phyloP scores from a whole-genome alignment of 2,888 invertebrate genomes.

The Nomada goodeniana region DNA sequence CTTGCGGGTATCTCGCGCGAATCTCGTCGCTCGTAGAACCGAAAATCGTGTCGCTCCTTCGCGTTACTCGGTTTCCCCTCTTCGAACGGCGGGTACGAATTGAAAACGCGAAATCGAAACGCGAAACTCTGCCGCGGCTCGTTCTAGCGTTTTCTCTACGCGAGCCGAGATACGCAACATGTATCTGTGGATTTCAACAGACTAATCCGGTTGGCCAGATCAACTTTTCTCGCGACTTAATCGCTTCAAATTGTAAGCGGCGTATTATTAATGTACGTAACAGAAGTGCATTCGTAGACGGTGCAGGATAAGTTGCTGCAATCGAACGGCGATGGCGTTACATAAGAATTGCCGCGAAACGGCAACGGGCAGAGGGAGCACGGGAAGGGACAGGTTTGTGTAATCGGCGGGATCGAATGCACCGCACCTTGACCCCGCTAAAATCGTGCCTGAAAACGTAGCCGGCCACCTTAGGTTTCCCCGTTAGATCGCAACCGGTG shows the following conservation, averaged over 20 bases:
- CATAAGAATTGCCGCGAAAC: conserved; percentile 43
- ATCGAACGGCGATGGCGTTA: conserved; percentile 54
- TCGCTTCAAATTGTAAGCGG: no score
- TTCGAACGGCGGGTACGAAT: no score
- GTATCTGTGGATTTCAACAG: no score
- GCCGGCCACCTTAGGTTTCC: background rate
- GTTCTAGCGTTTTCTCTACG: no score
- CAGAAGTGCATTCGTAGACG: conserved; percentile 23
- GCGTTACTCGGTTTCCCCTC: no score
- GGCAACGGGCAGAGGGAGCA: background rate
- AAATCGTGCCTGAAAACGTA: conserved; percentile 15
- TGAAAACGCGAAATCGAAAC: no score
- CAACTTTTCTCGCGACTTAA: no score
- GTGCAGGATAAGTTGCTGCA: conserved; percentile 49
- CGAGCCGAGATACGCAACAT: no score
- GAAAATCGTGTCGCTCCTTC: no score
- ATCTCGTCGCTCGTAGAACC: background rate
- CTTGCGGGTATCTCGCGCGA: no score
- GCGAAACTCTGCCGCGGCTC: no score
- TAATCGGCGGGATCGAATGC: conserved; percentile 49
- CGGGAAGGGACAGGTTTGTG: conserved; percentile 17
- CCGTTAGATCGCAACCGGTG: conserved; percentile 1
- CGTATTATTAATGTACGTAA: background rate
- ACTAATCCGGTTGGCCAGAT: no score
- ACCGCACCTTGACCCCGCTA: conserved; percentile 49